phyloP scores from a whole-genome alignment of 1,140 invertebrate genomes.

The Patella vulgata region DNA sequence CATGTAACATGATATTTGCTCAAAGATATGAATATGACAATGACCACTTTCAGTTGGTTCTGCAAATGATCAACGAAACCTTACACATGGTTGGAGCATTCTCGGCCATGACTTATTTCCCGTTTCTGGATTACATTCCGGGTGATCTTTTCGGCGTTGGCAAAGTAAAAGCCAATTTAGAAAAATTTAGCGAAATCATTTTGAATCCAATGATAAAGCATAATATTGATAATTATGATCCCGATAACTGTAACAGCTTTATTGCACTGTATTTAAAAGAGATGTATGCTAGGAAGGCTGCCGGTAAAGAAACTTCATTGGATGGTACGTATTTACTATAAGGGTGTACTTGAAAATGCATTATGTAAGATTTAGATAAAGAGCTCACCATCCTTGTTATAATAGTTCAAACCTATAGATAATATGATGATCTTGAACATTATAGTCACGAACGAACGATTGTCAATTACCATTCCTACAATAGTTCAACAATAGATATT shows the following conservation, averaged over 20 bases:
- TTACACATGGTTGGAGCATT: conserved; percentile 7
- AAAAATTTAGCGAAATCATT: no score
- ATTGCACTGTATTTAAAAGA: conserved; percentile 48
- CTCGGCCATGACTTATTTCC: conserved; percentile 22
- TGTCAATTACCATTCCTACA: no score
- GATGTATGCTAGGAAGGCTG: conserved; percentile 8
- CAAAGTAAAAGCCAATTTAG: background rate
- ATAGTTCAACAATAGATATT: no score
- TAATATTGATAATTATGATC: conserved; percentile 25
- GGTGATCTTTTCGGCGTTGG: conserved; percentile 28
- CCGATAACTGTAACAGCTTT: conserved; percentile 41
- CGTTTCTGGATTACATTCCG: conserved; percentile 29
- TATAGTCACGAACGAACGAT: no score
- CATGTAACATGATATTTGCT: conserved; percentile 36
- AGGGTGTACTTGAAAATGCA: no score
- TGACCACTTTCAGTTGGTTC: conserved; percentile 13
- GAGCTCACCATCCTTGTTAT: no score
- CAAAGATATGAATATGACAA: conserved; percentile 65
- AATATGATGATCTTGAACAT: no score
- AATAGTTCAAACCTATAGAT: no score
- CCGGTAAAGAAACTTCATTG: no score
- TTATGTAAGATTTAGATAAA: no score
- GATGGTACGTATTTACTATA: no score
- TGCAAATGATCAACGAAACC: conserved; percentile 13
- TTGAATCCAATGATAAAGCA: no score